Conservation (phyloP, 2,888 invertebrate species). For the Lasioglossum pauxillum region DNA sequence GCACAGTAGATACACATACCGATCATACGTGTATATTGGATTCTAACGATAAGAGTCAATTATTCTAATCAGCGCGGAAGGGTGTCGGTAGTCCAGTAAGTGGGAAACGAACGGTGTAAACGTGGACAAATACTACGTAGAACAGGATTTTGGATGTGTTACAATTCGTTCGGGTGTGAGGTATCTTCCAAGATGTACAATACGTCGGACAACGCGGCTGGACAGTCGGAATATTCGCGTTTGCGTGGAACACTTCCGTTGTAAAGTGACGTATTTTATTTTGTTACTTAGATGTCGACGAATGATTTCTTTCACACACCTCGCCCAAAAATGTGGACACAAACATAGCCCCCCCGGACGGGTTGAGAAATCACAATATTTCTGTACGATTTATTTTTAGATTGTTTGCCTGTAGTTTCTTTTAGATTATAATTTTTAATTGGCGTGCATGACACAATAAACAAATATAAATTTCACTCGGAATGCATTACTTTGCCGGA, state of each 20-base stretch:
- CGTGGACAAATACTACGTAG: slow-evolving; percentile 52
- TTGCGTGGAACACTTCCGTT: neutral
- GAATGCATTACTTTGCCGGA: neutral
- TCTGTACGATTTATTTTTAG: no score
- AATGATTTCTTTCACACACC: no score
- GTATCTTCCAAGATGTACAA: slow-evolving; percentile 75
- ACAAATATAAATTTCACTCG: no score
- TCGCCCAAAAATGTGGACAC: neutral
- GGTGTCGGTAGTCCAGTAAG: slow-evolving; percentile 41
- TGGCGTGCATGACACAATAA: no score
- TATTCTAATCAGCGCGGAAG: slow-evolving; percentile 63
- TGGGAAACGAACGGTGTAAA: slow-evolving; percentile 52
- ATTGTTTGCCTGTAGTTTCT: neutral
- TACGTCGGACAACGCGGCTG: slow-evolving; percentile 61
- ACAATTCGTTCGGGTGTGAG: slow-evolving; percentile 70
- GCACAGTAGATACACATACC: slow-evolving; percentile 24
- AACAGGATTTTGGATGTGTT: slow-evolving; percentile 66
- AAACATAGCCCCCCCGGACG: neutral
- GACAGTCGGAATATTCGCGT: slow-evolving; percentile 45
- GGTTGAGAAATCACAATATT: neutral
- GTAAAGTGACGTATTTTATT: neutral
- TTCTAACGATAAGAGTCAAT: slow-evolving; percentile 71
- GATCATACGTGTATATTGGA: slow-evolving; percentile 63
- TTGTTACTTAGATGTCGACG: neutral
- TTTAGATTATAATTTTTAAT: neutral